Percentiles rank a stretch among this genome's conserved stretches.
phyloP scores from a whole-genome alignment of 2,888 invertebrate species.

The Oithona nana region DNA sequence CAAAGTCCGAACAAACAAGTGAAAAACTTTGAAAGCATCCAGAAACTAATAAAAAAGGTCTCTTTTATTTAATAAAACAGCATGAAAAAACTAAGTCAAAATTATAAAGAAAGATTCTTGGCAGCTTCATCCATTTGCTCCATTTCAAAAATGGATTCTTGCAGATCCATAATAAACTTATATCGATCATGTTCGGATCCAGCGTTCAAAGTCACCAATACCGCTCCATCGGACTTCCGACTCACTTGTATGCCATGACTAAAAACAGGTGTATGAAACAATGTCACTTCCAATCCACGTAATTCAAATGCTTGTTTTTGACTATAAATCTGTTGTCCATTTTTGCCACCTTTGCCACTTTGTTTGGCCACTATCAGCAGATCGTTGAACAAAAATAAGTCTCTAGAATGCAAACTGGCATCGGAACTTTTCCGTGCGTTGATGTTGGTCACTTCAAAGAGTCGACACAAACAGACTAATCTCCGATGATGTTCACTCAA shows the following conservation, averaged over 20 bases:
- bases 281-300: conserved; percentile 6
- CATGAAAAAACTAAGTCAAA: neutral
- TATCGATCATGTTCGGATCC: conserved; percentile 12
- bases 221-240: conserved; percentile 18
- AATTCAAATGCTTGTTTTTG: conserved; percentile 9
- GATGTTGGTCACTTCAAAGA: conserved; percentile 13
- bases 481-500: conserved; percentile 4
- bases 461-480: conserved; percentile 11
- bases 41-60: neutral
- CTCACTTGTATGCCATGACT: conserved; percentile 20
- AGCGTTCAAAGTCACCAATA: conserved; percentile 15
- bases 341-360: conserved; percentile 3
- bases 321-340: neutral
- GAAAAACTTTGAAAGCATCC: neutral
- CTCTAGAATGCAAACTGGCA: neutral
- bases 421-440: conserved; percentile 13
- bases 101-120: neutral
- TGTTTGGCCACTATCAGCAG: conserved; percentile 17
- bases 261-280: conserved; percentile 15
- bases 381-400: conserved; percentile 17
- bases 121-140: conserved; percentile 19
- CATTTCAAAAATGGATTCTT: conserved; percentile 19
- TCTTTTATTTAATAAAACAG: neutral
- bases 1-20: too few species aligned
- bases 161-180: conserved; percentile 17